phyloP scores from a whole-genome alignment of 2,888 invertebrate genomes.

The Lithophane ornitopus region DNA sequence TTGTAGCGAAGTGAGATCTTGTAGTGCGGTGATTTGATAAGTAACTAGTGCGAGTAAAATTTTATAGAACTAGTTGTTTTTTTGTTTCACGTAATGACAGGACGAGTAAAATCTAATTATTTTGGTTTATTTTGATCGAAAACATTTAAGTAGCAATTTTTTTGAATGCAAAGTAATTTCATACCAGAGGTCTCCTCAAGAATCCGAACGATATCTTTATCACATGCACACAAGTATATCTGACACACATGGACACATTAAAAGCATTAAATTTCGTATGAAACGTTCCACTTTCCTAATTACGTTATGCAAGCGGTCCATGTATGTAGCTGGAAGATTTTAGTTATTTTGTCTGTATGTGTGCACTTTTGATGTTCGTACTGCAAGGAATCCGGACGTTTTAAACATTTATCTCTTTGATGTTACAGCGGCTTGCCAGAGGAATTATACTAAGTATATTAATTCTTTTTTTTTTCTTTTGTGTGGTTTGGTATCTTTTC shows the following conservation, averaged over 20 bases:
- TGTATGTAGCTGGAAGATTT: constrained; percentile 59
- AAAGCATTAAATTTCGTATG: constrained; percentile 23
- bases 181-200: not conserved
- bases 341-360: constrained; percentile 61
- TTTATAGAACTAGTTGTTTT: not conserved
- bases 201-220: not conserved
- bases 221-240: constrained; percentile 15
- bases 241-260: constrained; percentile 25
- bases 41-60: too few relatives aligned
- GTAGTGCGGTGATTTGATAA: too few relatives aligned
- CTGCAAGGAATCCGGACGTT: constrained; percentile 62
- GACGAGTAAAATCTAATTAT: not conserved
- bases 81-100: not conserved
- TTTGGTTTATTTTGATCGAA: not conserved
- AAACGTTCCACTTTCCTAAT: constrained; percentile 45
- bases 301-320: constrained; percentile 60
- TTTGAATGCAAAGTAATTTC: not conserved
- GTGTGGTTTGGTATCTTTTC: too few relatives aligned
- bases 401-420: constrained; percentile 65
- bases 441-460: not conserved
- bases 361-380: constrained; percentile 61
- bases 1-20: not conserved
- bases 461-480: too few relatives aligned
- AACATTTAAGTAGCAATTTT: rapidly evolving
- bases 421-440: not conserved